These are phyloP conservation scores for Tetramorium alpestre DNA, from an alignment of 1,140 invertebrate species.

Conservation along the genomic window DNA sequence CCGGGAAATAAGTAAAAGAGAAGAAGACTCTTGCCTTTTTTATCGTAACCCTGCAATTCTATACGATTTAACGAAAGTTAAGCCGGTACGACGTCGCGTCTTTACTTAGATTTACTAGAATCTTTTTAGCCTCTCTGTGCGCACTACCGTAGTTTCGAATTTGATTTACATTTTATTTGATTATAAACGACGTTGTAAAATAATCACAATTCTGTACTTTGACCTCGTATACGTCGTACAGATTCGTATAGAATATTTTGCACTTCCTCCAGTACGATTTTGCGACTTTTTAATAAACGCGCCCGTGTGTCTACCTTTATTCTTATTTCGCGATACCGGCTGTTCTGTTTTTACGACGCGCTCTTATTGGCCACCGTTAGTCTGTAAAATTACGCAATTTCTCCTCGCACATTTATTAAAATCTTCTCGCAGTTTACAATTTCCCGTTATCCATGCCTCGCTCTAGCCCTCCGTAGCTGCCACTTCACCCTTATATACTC, in stretches of 20 bases:
- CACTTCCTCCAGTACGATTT: neutral
- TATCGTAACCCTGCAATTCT: slow-evolving; percentile 9
- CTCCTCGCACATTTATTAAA: slow-evolving; percentile 28
- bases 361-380: neutral
- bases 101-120: slow-evolving; percentile 2
- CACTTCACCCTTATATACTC: neutral
- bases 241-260: neutral
- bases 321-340: neutral
- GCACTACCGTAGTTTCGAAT: neutral
- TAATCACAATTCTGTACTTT: neutral
- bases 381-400: slow-evolving; percentile 28
- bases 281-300: neutral
- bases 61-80: slow-evolving; percentile 1
- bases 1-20: slow-evolving; percentile 21
- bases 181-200: neutral
- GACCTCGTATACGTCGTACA: no score
- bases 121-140: neutral
- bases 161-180: neutral
- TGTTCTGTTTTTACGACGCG: neutral
- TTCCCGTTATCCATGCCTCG: slow-evolving; percentile 25
- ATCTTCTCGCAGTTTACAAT: slow-evolving; percentile 16
- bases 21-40: slow-evolving; percentile 16
- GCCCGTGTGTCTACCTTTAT: neutral
- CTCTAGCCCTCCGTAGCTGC: neutral
- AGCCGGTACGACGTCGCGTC: neutral